A percentile compares a stretch with the other conserved stretches of the same genome.
phyloP scores from a whole-genome alignment of 2,797 vertebrate genomes.

The Phaenicophaeus curvirostris region DNA sequence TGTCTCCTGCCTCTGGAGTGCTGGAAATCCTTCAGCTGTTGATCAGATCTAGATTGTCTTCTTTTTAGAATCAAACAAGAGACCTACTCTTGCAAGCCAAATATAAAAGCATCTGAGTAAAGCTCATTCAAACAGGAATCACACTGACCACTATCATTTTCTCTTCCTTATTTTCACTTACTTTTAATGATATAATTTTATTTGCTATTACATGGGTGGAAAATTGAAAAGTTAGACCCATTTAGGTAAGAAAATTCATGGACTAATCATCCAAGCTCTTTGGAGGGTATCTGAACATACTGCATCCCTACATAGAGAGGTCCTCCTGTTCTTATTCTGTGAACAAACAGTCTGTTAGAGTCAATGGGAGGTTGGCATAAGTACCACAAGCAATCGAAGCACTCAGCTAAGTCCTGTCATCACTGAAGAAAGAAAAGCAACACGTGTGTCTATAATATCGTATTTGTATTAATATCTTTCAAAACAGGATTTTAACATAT shows the following conservation, averaged over 20 bases:
- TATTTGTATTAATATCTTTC: not conserved
- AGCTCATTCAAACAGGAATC: not conserved
- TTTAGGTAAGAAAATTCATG: not conserved
- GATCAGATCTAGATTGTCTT: not conserved
- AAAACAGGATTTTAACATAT: not conserved
- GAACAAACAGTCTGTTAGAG: not conserved
- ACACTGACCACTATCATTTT: not conserved
- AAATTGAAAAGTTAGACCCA: not conserved
- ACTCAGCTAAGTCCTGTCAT: not conserved
- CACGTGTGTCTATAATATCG: not conserved
- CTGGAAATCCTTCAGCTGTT: not conserved
- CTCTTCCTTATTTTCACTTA: not conserved
- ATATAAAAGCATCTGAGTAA: not conserved
- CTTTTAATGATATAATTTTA: not conserved
- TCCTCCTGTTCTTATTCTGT: not conserved
- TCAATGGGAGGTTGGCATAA: not conserved
- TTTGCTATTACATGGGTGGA: not conserved
- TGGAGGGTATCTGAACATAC: not conserved
- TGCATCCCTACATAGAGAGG: not conserved
- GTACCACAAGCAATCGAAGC: not conserved
- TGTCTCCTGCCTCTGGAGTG: not conserved
- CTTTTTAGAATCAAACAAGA: not conserved
- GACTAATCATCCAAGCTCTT: not conserved
- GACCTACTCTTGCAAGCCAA: not conserved
- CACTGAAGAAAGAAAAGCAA: not conserved